Evolutionary conservation across 2,113 vertebrate species (phyloP).

Genomic region (Hyperopisus bebe): DNA sequence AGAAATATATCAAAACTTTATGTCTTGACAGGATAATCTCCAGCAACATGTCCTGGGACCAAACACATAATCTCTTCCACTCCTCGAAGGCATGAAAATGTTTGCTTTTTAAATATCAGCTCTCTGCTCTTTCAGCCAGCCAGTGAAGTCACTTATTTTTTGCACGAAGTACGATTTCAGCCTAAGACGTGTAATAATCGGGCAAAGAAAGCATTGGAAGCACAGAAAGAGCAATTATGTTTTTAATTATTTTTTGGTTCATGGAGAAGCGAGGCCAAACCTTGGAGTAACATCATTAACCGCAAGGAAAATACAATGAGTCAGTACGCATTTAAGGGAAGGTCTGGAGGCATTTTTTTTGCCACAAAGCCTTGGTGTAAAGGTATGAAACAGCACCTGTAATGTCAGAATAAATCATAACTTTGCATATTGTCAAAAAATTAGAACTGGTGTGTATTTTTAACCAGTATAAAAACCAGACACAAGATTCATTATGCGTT

Average conservation of each 20-base stretch:
- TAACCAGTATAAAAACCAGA: background rate
- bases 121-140: background rate
- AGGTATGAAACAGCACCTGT: background rate
- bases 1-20: background rate
- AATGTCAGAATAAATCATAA: background rate
- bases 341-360: background rate
- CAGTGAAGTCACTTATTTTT: slow-evolving; percentile 15
- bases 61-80: background rate
- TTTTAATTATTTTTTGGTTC: background rate
- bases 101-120: slow-evolving; percentile 6
- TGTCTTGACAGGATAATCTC: background rate
- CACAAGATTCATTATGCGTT: background rate
- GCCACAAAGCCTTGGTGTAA: background rate
- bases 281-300: background rate
- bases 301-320: background rate
- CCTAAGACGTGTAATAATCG: background rate
- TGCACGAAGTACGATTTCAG: background rate
- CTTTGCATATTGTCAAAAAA: background rate
- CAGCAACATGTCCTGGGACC: background rate
- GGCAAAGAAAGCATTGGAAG: background rate
- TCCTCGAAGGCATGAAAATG: background rate
- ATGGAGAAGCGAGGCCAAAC: background rate
- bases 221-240: background rate
- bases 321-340: background rate
- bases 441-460: background rate